Evolutionary conservation across 2,888 invertebrate species (phyloP).

Genomic region (Stenodema calcarata): DNA sequence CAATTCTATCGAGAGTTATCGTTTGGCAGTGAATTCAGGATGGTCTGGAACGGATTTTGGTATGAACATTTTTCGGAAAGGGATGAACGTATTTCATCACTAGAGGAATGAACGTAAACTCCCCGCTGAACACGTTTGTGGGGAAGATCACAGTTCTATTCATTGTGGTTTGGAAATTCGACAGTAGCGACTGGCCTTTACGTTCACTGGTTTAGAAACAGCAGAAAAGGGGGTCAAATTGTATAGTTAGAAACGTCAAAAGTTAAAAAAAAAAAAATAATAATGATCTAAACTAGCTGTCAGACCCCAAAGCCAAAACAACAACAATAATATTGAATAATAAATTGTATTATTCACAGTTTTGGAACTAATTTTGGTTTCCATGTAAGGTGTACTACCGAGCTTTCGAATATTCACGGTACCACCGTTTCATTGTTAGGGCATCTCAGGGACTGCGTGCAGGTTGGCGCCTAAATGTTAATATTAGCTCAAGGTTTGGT

Average conservation of each 20-base stretch:
- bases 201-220: background rate
- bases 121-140: conserved; percentile 36
- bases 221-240: conserved; percentile 27
- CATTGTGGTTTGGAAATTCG: background rate
- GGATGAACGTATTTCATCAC: too few relatives aligned
- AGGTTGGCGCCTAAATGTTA: background rate
- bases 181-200: background rate
- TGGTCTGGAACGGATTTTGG: too few relatives aligned
- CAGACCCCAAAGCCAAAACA: conserved; percentile 8
- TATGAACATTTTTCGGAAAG: too few relatives aligned
- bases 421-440: too few relatives aligned
- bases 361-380: too few relatives aligned
- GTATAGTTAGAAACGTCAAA: conserved; percentile 35
- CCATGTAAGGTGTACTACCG: too few relatives aligned
- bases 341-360: too few relatives aligned
- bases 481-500: background rate
- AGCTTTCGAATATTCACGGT: too few relatives aligned
- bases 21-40: too few relatives aligned
- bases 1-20: too few relatives aligned
- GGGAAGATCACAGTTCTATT: conserved; percentile 34
- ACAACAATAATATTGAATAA: too few relatives aligned
- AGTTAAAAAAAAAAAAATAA: background rate
- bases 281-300: background rate
- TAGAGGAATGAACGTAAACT: conserved; percentile 21
- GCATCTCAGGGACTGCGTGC: too few relatives aligned